Percentiles rank a stretch among this genome's conserved stretches.
phyloP scores from a whole-genome alignment of 2,113 vertebrate genomes.

The Symphodus melops region DNA sequence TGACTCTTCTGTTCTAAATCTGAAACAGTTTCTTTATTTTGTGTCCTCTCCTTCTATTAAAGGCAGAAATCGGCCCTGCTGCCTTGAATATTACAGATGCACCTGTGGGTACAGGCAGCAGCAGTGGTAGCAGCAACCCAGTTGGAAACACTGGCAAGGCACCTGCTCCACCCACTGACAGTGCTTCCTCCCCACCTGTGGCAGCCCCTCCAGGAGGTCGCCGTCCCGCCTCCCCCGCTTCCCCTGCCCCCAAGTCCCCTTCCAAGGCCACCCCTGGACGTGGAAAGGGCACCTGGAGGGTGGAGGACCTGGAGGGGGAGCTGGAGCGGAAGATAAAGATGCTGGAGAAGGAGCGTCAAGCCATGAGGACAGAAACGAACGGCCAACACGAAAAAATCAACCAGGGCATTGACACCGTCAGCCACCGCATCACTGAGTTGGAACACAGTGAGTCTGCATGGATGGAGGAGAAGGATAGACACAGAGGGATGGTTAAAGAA shows the following conservation, averaged over 20 bases:
- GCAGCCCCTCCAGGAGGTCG: conserved; percentile 41
- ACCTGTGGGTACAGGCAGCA: conserved; percentile 12
- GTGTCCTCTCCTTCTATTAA: background rate
- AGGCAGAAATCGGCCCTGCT: conserved; percentile 87
- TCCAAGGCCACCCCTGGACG: conserved; percentile 66
- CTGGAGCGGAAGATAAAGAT: conserved; percentile 93
- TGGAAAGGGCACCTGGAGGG: conserved; percentile 85
- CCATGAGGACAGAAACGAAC: conserved; percentile 84
- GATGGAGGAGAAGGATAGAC: background rate
- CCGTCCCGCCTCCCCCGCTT: conserved; percentile 48
- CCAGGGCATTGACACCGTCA: conserved; percentile 89
- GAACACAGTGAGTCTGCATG: conserved; percentile 88
- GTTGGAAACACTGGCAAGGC: conserved; percentile 30
- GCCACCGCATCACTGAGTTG: conserved; percentile 88
- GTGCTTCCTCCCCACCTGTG: conserved; percentile 38
- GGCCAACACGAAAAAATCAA: conserved; percentile 89
- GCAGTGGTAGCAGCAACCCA: conserved; percentile 12
- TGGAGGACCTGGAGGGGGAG: conserved; percentile 94
- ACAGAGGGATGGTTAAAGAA: conserved; percentile 4
- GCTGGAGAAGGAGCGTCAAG: conserved; percentile 91
- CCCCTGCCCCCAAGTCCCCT: conserved; percentile 45
- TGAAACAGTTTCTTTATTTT: background rate
- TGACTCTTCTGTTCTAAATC: background rate
- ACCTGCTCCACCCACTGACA: conserved; percentile 29
- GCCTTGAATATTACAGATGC: conserved; percentile 82